These are phyloP conservation scores for Ficedula albicollis DNA, from an alignment of 2,797 vertebrate genomes.

Conservation along the genomic window DNA sequence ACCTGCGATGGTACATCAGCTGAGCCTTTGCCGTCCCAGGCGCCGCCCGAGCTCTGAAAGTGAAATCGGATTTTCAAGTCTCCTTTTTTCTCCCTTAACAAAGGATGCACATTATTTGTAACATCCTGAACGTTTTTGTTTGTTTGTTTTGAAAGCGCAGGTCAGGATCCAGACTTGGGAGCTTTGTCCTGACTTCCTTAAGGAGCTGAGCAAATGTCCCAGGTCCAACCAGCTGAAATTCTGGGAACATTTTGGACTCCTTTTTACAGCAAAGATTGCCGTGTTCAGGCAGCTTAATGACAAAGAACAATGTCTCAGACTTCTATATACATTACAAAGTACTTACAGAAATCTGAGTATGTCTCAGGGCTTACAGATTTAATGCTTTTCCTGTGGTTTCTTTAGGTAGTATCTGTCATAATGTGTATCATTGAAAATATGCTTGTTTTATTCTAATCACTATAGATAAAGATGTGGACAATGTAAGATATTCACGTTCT, in stretches of 20 bases:
- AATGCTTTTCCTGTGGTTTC: not conserved
- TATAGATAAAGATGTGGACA: not conserved
- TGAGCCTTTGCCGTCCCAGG: fast-evolving
- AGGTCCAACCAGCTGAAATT: not conserved
- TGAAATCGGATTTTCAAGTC: not conserved
- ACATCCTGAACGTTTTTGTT: not conserved
- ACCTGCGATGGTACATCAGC: fast-evolving
- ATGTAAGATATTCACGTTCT: fast-evolving
- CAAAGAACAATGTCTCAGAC: not conserved
- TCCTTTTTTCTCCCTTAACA: not conserved
- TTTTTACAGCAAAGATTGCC: not conserved
- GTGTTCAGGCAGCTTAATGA: not conserved
- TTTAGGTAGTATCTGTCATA: not conserved
- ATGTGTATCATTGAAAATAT: fast-evolving
- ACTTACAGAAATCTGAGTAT: not conserved
- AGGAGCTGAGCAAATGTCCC: not conserved
- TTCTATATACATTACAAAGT: not conserved
- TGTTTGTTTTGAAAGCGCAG: not conserved
- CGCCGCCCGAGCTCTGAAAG: not conserved
- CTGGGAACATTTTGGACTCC: not conserved
- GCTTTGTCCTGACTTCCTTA: not conserved
- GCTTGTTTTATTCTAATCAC: not conserved
- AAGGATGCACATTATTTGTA: not conserved
- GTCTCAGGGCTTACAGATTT: not conserved
- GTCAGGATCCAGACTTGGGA: slow-evolving; percentile 8